Conservation (phyloP, 2,888 invertebrate genomes). For the Drosophila testacea region DNA sequence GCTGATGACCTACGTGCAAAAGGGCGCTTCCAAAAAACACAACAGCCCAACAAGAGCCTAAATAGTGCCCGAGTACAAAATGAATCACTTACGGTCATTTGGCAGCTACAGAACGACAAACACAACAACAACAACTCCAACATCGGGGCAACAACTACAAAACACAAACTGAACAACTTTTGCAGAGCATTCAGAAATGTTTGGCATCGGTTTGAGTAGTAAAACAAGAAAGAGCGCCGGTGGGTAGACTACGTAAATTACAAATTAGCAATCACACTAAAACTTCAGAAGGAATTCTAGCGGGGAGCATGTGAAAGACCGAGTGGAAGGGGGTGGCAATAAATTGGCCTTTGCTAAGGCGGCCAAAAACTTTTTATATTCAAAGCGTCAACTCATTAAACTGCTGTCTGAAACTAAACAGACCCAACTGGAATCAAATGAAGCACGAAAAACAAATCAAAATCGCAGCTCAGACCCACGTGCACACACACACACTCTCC, state of each 20-base stretch:
- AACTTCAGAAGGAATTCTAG: conserved; percentile 38
- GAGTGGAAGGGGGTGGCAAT: conserved; percentile 43
- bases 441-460: conserved; percentile 80
- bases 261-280: conserved; percentile 82
- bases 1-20: conserved; percentile 82
- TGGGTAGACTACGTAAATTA: conserved; percentile 79
- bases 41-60: conserved; percentile 36
- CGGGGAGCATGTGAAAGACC: neutral
- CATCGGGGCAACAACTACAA: neutral
- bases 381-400: conserved; percentile 81
- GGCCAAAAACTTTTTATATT: conserved; percentile 71
- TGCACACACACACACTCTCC: conserved; percentile 37
- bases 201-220: conserved; percentile 60
- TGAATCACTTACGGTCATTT: conserved; percentile 78
- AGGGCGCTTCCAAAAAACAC: conserved; percentile 38
- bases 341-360: conserved; percentile 58
- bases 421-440: conserved; percentile 67
- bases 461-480: conserved; percentile 48
- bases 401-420: conserved; percentile 67
- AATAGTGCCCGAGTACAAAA: conserved; percentile 64
- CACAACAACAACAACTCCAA: conserved; percentile 11
- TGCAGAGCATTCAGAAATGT: conserved; percentile 44
- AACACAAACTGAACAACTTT: conserved; percentile 23
- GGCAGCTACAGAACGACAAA: conserved; percentile 33
- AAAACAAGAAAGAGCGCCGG: conserved; percentile 63